Percentiles rank a stretch among this genome's conserved stretches.
These are phyloP conservation scores for Thermophis baileyi DNA, from an alignment of 2,113 vertebrate genomes.

Conservation along the genomic window DNA sequence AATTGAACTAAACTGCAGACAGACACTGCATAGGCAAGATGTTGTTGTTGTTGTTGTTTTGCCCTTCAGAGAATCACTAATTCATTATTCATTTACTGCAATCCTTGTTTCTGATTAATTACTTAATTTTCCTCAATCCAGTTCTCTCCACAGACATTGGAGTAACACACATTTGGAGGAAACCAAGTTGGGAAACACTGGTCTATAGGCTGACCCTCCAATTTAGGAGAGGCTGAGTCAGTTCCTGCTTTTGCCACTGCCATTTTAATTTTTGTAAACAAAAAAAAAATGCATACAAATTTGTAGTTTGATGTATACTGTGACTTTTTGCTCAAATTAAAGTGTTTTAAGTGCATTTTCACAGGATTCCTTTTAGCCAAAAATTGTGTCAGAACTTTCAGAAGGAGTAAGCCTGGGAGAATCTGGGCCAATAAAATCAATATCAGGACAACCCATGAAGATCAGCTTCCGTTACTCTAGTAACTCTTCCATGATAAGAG, in stretches of 20 bases:
- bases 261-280: neutral
- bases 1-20: neutral
- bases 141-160: neutral
- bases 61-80: neutral
- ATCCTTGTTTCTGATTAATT: neutral
- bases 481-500: neutral
- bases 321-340: neutral
- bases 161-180: neutral
- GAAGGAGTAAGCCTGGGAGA: neutral
- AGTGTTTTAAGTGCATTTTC: neutral
- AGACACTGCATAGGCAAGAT: neutral
- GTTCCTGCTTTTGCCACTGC: neutral
- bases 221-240: neutral
- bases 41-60: neutral
- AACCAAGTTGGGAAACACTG: neutral
- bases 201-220: neutral
- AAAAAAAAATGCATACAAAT: neutral
- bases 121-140: neutral
- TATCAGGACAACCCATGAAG: neutral
- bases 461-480: neutral
- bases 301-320: neutral
- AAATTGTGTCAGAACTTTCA: neutral
- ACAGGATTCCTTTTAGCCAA: neutral
- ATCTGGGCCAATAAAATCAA: neutral
- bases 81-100: neutral